Evolutionary conservation across 2,113 vertebrate species (phyloP).

Genomic region (Bufo bufo): DNA sequence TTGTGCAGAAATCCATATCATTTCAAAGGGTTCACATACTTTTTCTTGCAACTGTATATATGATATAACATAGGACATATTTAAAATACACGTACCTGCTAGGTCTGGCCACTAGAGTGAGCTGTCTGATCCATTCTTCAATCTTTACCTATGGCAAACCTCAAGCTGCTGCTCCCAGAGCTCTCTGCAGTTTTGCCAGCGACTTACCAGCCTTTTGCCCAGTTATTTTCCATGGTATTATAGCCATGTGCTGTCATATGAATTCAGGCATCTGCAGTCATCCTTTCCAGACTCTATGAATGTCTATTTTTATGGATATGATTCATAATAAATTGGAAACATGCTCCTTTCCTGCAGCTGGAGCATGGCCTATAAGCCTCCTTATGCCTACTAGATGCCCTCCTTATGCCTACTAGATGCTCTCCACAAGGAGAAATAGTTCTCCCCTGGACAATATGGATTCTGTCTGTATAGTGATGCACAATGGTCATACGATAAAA

Average conservation of each 20-base stretch:
- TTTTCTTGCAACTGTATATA: too few relatives aligned
- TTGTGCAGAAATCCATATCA: too few relatives aligned
- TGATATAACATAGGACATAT: too few relatives aligned
- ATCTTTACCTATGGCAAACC: background rate
- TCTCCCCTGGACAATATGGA: background rate
- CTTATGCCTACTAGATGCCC: too few relatives aligned
- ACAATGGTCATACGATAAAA: background rate
- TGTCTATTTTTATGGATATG: background rate
- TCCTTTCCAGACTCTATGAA: background rate
- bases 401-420: too few relatives aligned
- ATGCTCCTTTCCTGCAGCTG: background rate
- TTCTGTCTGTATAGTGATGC: background rate
- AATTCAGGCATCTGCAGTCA: background rate
- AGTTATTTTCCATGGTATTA: slow-evolving; percentile 4
- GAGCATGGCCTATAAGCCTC: too few relatives aligned
- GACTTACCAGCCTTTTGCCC: background rate
- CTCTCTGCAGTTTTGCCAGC: background rate
- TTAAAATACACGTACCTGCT: background rate
- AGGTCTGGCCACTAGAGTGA: background rate
- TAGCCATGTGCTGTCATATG: background rate
- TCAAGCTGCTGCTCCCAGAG: background rate
- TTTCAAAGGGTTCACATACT: too few relatives aligned
- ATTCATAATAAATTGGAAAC: background rate
- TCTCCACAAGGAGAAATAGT: too few relatives aligned
- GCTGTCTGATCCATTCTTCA: background rate